Conservation (phyloP, 2,888 invertebrate genomes). For the Calephelis perditalis region DNA sequence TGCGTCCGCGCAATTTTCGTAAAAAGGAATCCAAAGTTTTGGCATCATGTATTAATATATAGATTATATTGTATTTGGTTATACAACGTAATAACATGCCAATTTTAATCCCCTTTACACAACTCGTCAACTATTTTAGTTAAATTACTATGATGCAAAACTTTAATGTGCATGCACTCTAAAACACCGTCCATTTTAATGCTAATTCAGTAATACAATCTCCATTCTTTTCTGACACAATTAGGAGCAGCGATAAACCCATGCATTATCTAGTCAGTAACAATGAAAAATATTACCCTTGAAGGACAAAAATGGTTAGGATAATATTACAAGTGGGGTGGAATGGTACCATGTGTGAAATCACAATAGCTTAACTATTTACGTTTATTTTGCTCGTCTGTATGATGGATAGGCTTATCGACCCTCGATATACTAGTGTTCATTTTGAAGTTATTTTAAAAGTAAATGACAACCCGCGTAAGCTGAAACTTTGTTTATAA, state of each 20-base stretch:
- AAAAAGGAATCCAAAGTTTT: no score
- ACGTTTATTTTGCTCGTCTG: constrained; percentile 42
- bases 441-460: not conserved
- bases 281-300: constrained; percentile 67
- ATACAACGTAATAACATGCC: no score
- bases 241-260: constrained; percentile 70
- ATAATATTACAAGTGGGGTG: constrained; percentile 73
- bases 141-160: not conserved
- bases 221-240: constrained; percentile 63
- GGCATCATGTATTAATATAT: no score
- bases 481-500: no score
- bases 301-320: constrained; percentile 64
- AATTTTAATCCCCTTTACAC: no score
- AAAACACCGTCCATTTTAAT: constrained; percentile 54
- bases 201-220: constrained; percentile 73
- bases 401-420: constrained; percentile 50
- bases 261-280: constrained; percentile 73
- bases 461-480: not conserved
- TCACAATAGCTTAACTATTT: constrained; percentile 57
- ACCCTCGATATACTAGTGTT: not conserved
- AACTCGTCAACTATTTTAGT: no score
- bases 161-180: constrained; percentile 52
- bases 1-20: no score
- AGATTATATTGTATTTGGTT: no score
- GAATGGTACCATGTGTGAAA: constrained; percentile 67